Evolutionary conservation across 2,113 vertebrate species (phyloP), one percentile per base, ranked within the genome.

Genomic region (Siniperca chuatsi): DNA sequence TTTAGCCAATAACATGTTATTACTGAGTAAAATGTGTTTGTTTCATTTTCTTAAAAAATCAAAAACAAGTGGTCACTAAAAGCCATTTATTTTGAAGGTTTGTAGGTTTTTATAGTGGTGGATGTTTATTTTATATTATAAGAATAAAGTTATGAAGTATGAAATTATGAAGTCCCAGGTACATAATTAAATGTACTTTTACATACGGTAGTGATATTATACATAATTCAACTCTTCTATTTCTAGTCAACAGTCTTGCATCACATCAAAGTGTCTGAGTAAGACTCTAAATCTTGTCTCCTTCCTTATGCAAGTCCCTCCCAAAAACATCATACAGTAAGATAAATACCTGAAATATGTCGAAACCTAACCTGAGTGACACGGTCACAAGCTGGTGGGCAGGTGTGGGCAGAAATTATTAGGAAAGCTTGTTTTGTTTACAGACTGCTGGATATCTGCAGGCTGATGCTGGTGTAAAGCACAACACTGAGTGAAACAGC

Each of bases 381-480:
- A 52, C 4, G 20, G 29, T 62, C 62, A 54, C 25, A 54, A 71
- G n/a, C 68, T 66, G 9, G 0, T 20, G 35, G 25, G 9, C 64
- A 52, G 16, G 2, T 71, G 65, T 66, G 25, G 25, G 25, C 46
- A 73, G 35, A 57, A 37, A 50, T 78, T 9, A 37, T 69, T n/a
- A 37, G 44, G 10, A 48, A 65, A 23, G 40, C 29, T 21, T 9
- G 2, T 35, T 29, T 60, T 58, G 44, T 12, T 82, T 62, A 7
- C 37, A 55, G 37, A 25, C 57, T 54, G 25, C 57, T 46, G 57
- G 50, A 10, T 54, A 69, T 78, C 67, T 75, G 69, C 73, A 57
- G 71, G 50, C 78, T 65, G 60, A 66, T 67, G 62, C 70, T 55
- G 50, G 50, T 83, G 72, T 52, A 66, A 78, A 81, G 81, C 72